phyloP scores from a whole-genome alignment of 2,113 vertebrate species.

The Saguinus imperator region DNA sequence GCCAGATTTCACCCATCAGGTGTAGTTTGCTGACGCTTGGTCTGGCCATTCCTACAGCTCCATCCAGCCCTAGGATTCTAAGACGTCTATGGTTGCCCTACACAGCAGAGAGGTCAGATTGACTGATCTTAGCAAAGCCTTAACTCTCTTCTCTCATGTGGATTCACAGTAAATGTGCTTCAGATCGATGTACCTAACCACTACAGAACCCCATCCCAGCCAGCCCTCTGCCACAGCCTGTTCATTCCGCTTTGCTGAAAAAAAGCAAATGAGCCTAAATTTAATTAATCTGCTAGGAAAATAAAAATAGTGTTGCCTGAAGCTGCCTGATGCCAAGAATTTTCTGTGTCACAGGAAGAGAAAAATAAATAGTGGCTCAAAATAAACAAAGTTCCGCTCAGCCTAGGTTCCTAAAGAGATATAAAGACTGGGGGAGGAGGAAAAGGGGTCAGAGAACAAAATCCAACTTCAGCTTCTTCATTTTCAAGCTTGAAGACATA shows the following conservation, averaged over 20 bases:
- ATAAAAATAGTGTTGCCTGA: constrained; percentile 62
- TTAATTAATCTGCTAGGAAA: constrained; percentile 54
- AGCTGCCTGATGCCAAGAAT: constrained; percentile 32
- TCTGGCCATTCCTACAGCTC: background rate
- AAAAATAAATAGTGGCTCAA: constrained; percentile 50
- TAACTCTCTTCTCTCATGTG: background rate
- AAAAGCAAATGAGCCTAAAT: constrained; percentile 48
- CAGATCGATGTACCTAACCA: background rate
- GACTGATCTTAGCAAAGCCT: background rate
- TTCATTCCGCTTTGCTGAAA: background rate
- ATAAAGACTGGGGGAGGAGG: background rate
- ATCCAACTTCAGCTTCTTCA: background rate
- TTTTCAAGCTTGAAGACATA: background rate
- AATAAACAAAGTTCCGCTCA: constrained; percentile 41
- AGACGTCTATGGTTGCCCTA: background rate
- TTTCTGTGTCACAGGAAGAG: constrained; percentile 14
- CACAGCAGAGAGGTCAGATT: background rate
- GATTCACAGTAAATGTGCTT: background rate
- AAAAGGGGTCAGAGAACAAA: background rate
- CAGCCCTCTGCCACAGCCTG: background rate
- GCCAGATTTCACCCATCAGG: background rate
- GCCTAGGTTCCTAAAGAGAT: background rate
- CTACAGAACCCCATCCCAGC: background rate
- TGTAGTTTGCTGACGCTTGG: background rate
- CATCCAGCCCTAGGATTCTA: background rate